A percentile compares a stretch with the other conserved stretches of the same genome.
phyloP scores from a whole-genome alignment of 2,797 vertebrate genomes.

The Propithecus deckenii region DNA sequence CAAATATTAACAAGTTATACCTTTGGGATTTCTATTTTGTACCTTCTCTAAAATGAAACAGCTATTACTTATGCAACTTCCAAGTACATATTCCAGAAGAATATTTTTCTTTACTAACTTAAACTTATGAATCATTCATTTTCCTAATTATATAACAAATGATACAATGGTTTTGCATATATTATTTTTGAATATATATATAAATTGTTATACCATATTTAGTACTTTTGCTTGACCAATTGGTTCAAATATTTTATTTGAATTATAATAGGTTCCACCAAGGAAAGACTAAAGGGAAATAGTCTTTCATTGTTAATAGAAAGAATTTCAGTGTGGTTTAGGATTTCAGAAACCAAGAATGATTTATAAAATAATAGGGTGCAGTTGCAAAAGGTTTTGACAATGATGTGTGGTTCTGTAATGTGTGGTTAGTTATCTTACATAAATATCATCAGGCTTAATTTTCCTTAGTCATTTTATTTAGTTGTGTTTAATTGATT shows the following conservation, averaged over 20 bases:
- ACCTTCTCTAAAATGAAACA: background rate
- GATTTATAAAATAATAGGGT: background rate
- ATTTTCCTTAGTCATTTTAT: background rate
- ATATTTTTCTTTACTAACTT: background rate
- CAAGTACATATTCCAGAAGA: background rate
- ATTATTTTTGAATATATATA: background rate
- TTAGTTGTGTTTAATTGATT: background rate
- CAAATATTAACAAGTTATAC: background rate
- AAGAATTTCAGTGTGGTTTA: background rate
- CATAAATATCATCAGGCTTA: background rate
- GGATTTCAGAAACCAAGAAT: slow-evolving; percentile 18
- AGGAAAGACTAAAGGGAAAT: background rate
- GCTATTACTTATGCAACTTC: background rate
- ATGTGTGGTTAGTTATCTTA: background rate
- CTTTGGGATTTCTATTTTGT: background rate
- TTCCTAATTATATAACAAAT: background rate
- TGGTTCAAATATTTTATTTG: background rate
- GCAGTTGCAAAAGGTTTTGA: background rate
- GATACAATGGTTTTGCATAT: background rate
- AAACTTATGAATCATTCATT: background rate
- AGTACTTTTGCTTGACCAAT: background rate
- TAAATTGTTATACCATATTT: background rate
- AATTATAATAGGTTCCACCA: background rate
- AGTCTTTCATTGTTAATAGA: background rate
- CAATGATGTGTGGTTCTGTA: background rate